Evolutionary conservation across 2,888 invertebrate genomes (phyloP), one percentile per base, ranked within the genome.

Genomic region (Physocephala rufipes): DNA sequence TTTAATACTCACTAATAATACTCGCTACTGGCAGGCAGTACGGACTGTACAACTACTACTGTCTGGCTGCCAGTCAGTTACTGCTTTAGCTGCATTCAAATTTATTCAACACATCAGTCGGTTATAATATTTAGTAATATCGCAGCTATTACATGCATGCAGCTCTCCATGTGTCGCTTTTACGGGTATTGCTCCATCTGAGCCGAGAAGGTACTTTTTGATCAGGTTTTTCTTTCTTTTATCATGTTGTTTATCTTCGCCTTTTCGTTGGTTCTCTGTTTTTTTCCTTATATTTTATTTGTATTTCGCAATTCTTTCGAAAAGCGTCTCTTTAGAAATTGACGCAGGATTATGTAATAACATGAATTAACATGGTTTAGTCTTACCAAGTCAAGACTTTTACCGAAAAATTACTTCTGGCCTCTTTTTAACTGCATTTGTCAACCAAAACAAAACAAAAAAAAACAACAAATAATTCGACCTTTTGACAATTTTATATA

Each of bases 141-240:
- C n/a, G n/a, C 36, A 26, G 55, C 28, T 26, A 55, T 26, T 55
- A 15, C 55, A 45, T 16, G 63, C 47, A n/a, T n/a, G n/a, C n/a
- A n/a, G n/a, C n/a, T n/a, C 45, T 26, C 45, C 19, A 47, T 45
- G 63, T 45, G 63, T 47, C 26, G 63, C 47, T 47, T 63, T 63
- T 63, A n/a, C n/a, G n/a, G n/a, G n/a, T n/a, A 47, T 63, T 47
- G 16, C 63, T 2, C 16, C 26, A 24, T 45, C 26, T 47, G 63
- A n/a, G n/a, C n/a, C 21, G 5, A 45, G 63, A 15, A 47, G 63
- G 15, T 45, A 24, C 26, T 47, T 63, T 63, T 4, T 36, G 28
- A 30, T 30, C 30, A 59, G 26, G 24, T 58, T 30, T 59, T 59
- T 19, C 47, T 24, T 26, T 43, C 26, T 47, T 63, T 45, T 21